Conservation (phyloP, 2,888 invertebrate genomes). For the Celastrina argiolus region DNA sequence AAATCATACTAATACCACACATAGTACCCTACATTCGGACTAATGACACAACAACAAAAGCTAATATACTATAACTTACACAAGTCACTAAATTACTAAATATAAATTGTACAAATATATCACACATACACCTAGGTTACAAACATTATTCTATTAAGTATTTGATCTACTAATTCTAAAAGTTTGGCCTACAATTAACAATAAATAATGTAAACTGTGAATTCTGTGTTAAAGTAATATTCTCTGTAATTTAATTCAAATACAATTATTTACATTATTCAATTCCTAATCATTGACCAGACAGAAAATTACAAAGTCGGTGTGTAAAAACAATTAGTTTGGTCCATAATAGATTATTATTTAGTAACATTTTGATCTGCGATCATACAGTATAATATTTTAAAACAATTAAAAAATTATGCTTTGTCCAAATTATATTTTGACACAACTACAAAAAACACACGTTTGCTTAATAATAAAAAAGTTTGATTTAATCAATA, state of each 20-base stretch:
- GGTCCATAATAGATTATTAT: not conserved
- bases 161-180: not conserved
- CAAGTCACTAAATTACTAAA: not conserved
- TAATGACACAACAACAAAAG: conserved; percentile 14
- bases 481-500: not conserved
- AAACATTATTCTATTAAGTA: conserved; percentile 20
- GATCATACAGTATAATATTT: not conserved
- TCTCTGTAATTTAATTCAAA: not conserved
- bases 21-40: too few relatives aligned
- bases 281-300: not conserved
- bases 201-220: not conserved
- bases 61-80: not conserved
- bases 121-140: conserved; percentile 5
- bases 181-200: not conserved
- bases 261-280: not conserved
- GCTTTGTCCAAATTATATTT: not conserved
- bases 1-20: too few relatives aligned
- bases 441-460: not conserved
- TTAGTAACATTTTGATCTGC: not conserved
- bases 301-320: not conserved
- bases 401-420: not conserved
- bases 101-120: conserved; percentile 22
- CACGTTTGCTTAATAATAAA: not conserved
- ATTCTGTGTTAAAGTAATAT: not conserved
- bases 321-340: conserved; percentile 1